phyloP scores from a whole-genome alignment of 2,888 invertebrate genomes.

The Ophion slaviceki region DNA sequence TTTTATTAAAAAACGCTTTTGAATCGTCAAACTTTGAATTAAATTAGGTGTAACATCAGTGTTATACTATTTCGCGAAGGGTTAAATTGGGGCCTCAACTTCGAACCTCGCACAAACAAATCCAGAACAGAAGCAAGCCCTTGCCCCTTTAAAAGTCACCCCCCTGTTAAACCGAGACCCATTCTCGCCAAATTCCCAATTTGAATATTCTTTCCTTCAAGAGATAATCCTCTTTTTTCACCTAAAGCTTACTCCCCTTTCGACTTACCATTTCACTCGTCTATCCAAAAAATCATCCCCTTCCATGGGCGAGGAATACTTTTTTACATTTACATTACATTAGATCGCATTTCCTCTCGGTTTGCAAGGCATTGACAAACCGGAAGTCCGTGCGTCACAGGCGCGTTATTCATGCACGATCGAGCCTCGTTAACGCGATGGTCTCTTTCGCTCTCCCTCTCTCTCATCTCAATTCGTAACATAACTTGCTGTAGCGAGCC shows the following conservation, averaged over 20 bases:
- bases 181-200: background rate
- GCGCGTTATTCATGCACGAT: slow-evolving; percentile 1
- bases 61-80: too few relatives aligned
- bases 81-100: too few relatives aligned
- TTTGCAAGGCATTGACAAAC: slow-evolving; percentile 4
- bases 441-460: slow-evolving; percentile 18
- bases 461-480: slow-evolving; percentile 16
- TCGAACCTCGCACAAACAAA: too few relatives aligned
- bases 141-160: background rate
- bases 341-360: background rate
- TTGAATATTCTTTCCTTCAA: background rate
- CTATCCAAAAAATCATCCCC: too few relatives aligned
- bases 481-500: slow-evolving; percentile 22
- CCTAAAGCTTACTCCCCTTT: background rate
- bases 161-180: background rate
- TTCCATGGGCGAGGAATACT: background rate
- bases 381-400: slow-evolving; percentile 39
- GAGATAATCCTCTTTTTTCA: background rate
- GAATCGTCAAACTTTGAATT: too few relatives aligned
- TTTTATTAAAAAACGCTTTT: too few relatives aligned
- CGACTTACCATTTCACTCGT: too few relatives aligned
- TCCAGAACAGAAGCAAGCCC: too few relatives aligned
- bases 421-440: slow-evolving; percentile 21
- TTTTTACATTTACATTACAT: background rate
- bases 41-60: too few relatives aligned